Evolutionary conservation across 2,888 invertebrate species (phyloP), one percentile per base, ranked within the genome.

Genomic region (Cancer borealis): DNA sequence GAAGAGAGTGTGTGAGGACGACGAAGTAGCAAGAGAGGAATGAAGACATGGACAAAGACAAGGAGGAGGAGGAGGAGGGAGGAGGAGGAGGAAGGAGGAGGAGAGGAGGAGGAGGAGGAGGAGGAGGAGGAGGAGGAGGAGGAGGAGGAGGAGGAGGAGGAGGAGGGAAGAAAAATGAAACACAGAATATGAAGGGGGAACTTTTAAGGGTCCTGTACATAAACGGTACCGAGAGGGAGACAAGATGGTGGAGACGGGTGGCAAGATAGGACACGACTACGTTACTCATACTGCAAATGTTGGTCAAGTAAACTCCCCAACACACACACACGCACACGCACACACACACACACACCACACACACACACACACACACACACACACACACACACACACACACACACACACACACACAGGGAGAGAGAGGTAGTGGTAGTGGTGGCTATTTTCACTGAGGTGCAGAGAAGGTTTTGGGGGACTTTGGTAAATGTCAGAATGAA

Each of bases 291-390:
- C 30, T 79, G 79, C 79, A 30, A 79, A 26, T 79, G 30, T 26
- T 88, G 47, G 30, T 30, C 88, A 88, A 47, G 47, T 49, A 88
- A 46, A 88, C 26, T 4, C 17, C 88, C n/a, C 66, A 10, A 54
- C 54, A 54, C 54, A 4, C 54, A 21, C 73, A 21, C 73, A 73
- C 73, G 12, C 79, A 79, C 30, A 30, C 79, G 12, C 79, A 79
- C 79, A 79, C 79, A 79, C 79, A 79, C 79, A 79, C 79, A 79
- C 79, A 79, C 79, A 79, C 79, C 79, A 79, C 79, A 79, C 79
- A 79, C 79, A 79, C 79, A 79, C 79, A 79, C 79, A 79, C 79
- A 79, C 79, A 79, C 79, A 79, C 79, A 79, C 49, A 49, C 49
- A 49, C 49, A 49, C 49, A 49, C 49, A 49, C 49, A 49, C 49